phyloP scores from a whole-genome alignment of 2,888 invertebrate species.

The Apodemia hepburni region DNA sequence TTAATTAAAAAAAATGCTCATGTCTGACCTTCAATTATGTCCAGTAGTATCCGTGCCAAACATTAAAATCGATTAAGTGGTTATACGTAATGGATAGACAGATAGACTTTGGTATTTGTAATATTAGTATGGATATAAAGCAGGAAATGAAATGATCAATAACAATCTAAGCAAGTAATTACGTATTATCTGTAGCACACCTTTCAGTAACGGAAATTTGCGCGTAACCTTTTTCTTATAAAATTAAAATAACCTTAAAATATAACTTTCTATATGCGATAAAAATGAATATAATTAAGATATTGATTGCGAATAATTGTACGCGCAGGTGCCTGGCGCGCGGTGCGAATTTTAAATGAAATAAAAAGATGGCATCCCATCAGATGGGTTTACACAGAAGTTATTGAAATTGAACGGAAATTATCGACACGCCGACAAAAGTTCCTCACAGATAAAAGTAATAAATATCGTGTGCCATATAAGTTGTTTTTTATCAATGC shows the following conservation, averaged over 20 bases:
- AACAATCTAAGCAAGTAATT: background rate
- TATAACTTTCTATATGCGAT: conserved; percentile 30
- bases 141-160: background rate
- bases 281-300: conserved; percentile 39
- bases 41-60: too few species aligned
- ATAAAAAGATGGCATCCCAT: conserved; percentile 13
- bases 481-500: conserved; percentile 14
- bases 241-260: conserved; percentile 22
- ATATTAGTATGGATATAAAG: background rate
- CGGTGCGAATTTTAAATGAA: conserved; percentile 32
- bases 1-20: too few species aligned
- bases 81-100: too few species aligned
- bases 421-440: conserved; percentile 21
- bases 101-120: background rate
- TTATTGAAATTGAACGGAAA: conserved; percentile 27
- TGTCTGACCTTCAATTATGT: too few species aligned
- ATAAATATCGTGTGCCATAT: conserved; percentile 20
- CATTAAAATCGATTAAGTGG: too few species aligned
- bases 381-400: conserved; percentile 16
- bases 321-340: conserved; percentile 32
- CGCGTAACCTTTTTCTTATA: conserved; percentile 21
- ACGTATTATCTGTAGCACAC: background rate
- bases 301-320: conserved; percentile 39
- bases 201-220: conserved; percentile 5
- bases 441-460: conserved; percentile 17